These are phyloP conservation scores for Cataglyphis rosenhaueri DNA, from an alignment of 2,888 invertebrate genomes.

Conservation along the genomic window DNA sequence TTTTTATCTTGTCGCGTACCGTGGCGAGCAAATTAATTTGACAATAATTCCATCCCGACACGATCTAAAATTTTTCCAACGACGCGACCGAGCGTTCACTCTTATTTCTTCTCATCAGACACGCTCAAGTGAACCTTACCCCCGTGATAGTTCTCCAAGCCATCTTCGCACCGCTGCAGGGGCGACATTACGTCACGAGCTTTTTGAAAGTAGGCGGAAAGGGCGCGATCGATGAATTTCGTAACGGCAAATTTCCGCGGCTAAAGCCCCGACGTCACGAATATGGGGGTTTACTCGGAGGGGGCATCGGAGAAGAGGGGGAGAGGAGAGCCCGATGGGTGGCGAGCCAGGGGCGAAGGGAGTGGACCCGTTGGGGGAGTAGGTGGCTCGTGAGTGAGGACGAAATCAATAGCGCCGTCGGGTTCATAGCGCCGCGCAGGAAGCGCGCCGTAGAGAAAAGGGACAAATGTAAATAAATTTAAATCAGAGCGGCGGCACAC, in stretches of 20 bases:
- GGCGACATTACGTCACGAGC: constrained; percentile 42
- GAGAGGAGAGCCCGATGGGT: constrained; percentile 53
- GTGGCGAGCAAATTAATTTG: not conserved
- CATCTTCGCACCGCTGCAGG: constrained; percentile 13
- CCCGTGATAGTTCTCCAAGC: not conserved
- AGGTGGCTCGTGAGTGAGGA: constrained; percentile 75
- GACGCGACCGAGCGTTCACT: not conserved
- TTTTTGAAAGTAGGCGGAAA: constrained; percentile 65
- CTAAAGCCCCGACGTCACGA: constrained; percentile 61
- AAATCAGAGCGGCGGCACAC: constrained; percentile 73
- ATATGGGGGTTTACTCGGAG: constrained; percentile 40
- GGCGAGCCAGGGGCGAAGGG: constrained; percentile 56
- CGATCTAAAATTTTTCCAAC: not conserved
- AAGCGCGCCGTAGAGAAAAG: constrained; percentile 75
- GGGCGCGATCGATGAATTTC: constrained; percentile 74
- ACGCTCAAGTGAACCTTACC: constrained; percentile 1
- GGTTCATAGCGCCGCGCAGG: constrained; percentile 74
- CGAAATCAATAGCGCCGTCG: constrained; percentile 78
- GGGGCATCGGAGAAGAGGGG: not conserved
- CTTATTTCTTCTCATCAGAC: not conserved
- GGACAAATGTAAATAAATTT: constrained; percentile 82
- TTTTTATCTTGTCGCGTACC: too few species aligned
- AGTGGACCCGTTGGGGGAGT: constrained; percentile 62
- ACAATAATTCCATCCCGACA: not conserved
- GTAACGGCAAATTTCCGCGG: constrained; percentile 76